Evolutionary conservation across 2,113 vertebrate species (phyloP), one percentile per base, ranked within the genome.

Genomic region (Rattus norvegicus): DNA sequence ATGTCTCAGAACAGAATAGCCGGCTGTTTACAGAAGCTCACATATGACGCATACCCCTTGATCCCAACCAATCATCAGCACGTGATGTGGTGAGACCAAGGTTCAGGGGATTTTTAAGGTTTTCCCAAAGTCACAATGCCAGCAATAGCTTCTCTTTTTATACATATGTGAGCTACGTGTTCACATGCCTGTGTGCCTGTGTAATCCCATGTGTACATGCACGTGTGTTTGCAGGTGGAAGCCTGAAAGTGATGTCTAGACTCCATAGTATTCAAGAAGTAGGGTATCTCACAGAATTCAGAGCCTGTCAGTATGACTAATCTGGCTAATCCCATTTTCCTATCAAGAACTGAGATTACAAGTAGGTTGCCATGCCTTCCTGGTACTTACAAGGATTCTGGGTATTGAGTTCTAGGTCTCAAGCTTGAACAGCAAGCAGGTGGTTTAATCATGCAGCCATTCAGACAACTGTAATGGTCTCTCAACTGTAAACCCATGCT

Each of bases 31-130:
- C 19, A 63, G 52, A 65, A 87, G 19, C 0, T 1, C 2, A 47
- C 43, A 77, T 30, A 4, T 6, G 7, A n/a, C 0, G 12, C 52
- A 65, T 0, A 28, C 1, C 1, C 19, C 1, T 63, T 88, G 43
- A 43, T 49, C 80, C 67, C 54, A 33, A 43, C 87, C 52, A n/a
- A 52, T 69, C 2, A 65, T 16, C 49, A 91, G 0, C 30, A 63
- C 19, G 2, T 43, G 33, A 84, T 13, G 22, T 33, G 47, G 30
- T 6, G 13, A 88, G 54, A 61, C 8, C 0, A 56, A 73, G 10
- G 54, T 13, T 93, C 7, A 47, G 69, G 80, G 22, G n/a, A 54
- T 86, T 77, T 52, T 52, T 39, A 69, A 95, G 72, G 19, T 20
- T 72, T 92, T 19, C 19, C 12, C 10, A 24, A 85, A 81, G 8